Conservation (phyloP, 2,888 invertebrate genomes). For the Trileptium ribeirensis region DNA sequence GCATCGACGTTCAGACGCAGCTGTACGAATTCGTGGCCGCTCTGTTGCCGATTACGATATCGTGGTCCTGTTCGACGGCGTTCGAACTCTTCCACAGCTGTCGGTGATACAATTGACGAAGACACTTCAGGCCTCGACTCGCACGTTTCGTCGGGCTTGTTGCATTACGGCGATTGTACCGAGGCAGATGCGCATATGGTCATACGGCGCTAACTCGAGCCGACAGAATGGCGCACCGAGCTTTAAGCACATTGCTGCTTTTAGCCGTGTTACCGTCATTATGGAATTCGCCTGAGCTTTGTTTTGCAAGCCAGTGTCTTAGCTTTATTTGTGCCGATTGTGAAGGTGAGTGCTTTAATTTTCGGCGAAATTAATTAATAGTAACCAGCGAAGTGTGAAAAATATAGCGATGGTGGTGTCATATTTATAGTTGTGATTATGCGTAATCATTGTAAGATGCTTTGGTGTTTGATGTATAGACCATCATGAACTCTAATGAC, state of each 20-base stretch:
- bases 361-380: no score
- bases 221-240: background rate
- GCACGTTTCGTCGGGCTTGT: background rate
- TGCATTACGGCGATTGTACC: background rate
- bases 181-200: background rate
- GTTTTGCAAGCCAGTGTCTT: background rate
- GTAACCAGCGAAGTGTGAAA: no score
- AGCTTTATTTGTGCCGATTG: background rate
- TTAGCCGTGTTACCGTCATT: background rate
- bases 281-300: background rate
- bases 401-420: no score
- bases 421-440: no score
- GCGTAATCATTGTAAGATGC: no score
- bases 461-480: no score
- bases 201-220: background rate
- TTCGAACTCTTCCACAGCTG: slow-evolving; percentile 67
- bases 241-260: background rate
- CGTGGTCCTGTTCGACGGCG: slow-evolving; percentile 77
- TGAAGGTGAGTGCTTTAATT: background rate
- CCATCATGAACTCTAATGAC: no score
- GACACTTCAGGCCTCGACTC: slow-evolving; percentile 67
- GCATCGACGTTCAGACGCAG: slow-evolving; percentile 67
- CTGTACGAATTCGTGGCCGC: slow-evolving; percentile 66
- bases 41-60: slow-evolving; percentile 71
- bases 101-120: slow-evolving; percentile 84